phyloP scores from a whole-genome alignment of 1,140 invertebrate genomes.

The Lamellibrachia luymesi region DNA sequence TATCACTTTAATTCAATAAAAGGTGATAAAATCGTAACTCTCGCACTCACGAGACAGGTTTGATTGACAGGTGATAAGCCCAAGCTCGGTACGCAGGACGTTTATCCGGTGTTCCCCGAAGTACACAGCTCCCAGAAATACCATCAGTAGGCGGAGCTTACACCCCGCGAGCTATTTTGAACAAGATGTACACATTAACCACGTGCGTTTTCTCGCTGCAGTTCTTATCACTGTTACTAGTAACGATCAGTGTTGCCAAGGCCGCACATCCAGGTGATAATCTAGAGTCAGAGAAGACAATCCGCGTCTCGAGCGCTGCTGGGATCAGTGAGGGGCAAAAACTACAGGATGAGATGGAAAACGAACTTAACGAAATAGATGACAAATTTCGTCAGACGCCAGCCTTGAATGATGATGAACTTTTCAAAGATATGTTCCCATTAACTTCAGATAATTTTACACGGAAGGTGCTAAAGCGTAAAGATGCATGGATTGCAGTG shows the following conservation, averaged over 20 bases:
- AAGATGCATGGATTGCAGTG: conserved; percentile 44
- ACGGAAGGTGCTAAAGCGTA: conserved; percentile 32
- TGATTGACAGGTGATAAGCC: neutral
- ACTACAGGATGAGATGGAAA: neutral
- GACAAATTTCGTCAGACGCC: conserved; percentile 11
- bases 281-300: neutral
- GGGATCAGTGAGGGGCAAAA: neutral
- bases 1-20: neutral
- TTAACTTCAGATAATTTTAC: conserved; percentile 36
- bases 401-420: conserved; percentile 25
- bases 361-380: neutral
- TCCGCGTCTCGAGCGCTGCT: neutral
- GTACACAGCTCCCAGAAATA: neutral
- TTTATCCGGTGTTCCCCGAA: neutral
- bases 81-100: neutral
- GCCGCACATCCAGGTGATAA: neutral
- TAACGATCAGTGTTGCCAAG: neutral
- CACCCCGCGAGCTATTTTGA: neutral
- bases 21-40: neutral
- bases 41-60: neutral
- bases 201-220: neutral
- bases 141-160: neutral
- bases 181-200: neutral
- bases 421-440: conserved; percentile 41
- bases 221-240: neutral